These are phyloP conservation scores for Mongoloraphidia duomilia DNA, from an alignment of 2,888 invertebrate species.

Conservation along the genomic window DNA sequence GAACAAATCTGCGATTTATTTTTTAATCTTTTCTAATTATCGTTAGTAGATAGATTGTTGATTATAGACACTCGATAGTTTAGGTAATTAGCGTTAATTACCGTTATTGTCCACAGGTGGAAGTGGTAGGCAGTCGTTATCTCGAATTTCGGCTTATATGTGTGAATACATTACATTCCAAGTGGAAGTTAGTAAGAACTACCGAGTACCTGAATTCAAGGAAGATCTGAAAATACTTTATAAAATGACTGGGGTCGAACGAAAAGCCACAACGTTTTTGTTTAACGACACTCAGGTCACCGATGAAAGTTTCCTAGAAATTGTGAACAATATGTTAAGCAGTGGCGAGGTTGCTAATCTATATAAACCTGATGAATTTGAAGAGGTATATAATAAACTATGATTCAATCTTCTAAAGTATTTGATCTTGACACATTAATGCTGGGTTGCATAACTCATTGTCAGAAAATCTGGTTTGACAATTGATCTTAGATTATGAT, in stretches of 20 bases:
- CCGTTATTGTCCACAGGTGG: slow-evolving; percentile 40
- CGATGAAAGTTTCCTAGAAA: slow-evolving; percentile 73
- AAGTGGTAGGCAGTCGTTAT: slow-evolving; percentile 69
- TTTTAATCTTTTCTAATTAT: too few species aligned
- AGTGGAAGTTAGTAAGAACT: slow-evolving; percentile 66
- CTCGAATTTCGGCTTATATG: slow-evolving; percentile 63
- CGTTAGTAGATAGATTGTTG: too few species aligned
- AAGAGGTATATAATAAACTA: slow-evolving; percentile 43
- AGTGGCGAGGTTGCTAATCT: slow-evolving; percentile 79
- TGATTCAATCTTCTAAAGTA: too few species aligned
- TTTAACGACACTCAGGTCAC: slow-evolving; percentile 77
- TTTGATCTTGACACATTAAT: too few species aligned
- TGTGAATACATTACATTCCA: slow-evolving; percentile 65
- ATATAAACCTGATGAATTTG: slow-evolving; percentile 79
- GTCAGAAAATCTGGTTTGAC: too few species aligned
- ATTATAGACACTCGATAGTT: too few species aligned
- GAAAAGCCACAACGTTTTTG: slow-evolving; percentile 61
- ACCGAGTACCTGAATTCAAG: slow-evolving; percentile 59
- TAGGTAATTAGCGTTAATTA: too few species aligned
- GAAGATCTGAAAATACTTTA: slow-evolving; percentile 71
- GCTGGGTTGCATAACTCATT: too few species aligned
- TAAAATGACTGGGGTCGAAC: slow-evolving; percentile 55
- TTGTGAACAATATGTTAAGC: slow-evolving; percentile 76
- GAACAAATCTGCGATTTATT: too few species aligned
- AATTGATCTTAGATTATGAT: too few species aligned